Evolutionary conservation across 23 tunicate species (phyloP), one percentile per base, ranked within the genome.

Genomic region (Ciona savignyi): DNA sequence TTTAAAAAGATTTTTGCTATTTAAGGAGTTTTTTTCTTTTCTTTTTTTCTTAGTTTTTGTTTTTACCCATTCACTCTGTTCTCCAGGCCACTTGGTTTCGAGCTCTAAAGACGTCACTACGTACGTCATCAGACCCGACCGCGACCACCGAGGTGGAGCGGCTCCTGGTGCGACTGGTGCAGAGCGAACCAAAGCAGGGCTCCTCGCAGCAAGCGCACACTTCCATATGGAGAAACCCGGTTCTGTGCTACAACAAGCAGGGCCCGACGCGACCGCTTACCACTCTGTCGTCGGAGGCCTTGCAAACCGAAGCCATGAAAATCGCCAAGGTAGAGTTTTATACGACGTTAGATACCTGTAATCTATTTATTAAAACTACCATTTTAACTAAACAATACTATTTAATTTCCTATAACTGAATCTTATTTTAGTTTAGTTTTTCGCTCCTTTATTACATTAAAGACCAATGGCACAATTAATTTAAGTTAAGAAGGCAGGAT

Each of bases 221-320:
- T 4, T 28, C 78, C 11, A 27, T 87, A 4, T 87, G 95, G 95
- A 69, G 79, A 23, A 70, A 87, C 51, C 86, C 81, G 49, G 63
- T 76, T 29, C 60, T 87, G 34, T 74, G 83, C 30, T 77, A 71
- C 70, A 66, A 70, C 22, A 66, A 84, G 26, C 81, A 86, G 33
- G 85, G 81, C 1, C 23, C 69, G 26, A 35, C 78, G 27, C 83
- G 80, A 71, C 81, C 86, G 30, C 62, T 87, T 62, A 81, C 86
- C 23, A 65, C 86, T 4, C 79, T 81, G 32, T 65, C 86, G n/a
- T 76, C 95, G 25, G 66, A 81, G 23, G 86, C 86, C 3, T 25
- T 87, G 68, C 70, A 71, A 62, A 77, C 82, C 4, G 95, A 87
- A 81, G 95, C 95, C 23, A 70, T 87, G 48, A 87, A 87, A 32